A percentile compares a stretch with the other conserved stretches of the same genome.
Conservation (phyloP, 2,113 vertebrate genomes). For the Nothoprocta pentlandii region DNA sequence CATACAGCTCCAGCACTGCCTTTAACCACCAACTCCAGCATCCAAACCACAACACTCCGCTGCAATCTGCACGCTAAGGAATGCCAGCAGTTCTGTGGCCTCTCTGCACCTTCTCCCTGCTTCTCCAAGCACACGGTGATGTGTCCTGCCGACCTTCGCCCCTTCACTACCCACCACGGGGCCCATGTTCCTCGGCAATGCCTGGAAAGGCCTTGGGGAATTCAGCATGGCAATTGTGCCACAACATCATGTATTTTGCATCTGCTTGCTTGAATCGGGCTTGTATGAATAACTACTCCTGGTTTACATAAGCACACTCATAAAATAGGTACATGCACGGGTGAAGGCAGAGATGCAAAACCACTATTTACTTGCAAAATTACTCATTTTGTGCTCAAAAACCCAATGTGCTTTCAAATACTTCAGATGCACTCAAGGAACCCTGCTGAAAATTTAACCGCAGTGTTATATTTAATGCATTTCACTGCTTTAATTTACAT, state of each 20-base stretch:
- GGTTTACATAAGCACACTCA: not conserved
- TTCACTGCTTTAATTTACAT: not conserved
- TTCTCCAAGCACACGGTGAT: not conserved
- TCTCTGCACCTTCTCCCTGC: not conserved
- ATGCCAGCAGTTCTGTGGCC: not conserved
- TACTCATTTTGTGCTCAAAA: not conserved
- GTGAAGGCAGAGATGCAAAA: not conserved
- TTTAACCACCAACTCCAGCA: not conserved
- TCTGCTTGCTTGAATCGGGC: not conserved
- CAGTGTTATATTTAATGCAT: not conserved
- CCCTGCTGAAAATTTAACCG: not conserved
- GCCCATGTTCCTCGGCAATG: too few species aligned
- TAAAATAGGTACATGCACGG: not conserved
- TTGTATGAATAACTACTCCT: not conserved
- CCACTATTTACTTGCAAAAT: not conserved
- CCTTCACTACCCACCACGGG: too few species aligned
- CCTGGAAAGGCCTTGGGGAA: not conserved
- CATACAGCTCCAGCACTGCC: not conserved
- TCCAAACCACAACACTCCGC: not conserved
- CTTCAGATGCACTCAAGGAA: not conserved
- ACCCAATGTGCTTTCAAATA: not conserved
- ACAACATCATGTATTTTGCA: not conserved
- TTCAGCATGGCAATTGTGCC: not conserved
- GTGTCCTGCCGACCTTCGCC: too few species aligned
- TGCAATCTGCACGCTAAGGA: not conserved